These are phyloP conservation scores for Chymomyza procnemis DNA, from an alignment of 2,888 invertebrate species.

Conservation along the genomic window DNA sequence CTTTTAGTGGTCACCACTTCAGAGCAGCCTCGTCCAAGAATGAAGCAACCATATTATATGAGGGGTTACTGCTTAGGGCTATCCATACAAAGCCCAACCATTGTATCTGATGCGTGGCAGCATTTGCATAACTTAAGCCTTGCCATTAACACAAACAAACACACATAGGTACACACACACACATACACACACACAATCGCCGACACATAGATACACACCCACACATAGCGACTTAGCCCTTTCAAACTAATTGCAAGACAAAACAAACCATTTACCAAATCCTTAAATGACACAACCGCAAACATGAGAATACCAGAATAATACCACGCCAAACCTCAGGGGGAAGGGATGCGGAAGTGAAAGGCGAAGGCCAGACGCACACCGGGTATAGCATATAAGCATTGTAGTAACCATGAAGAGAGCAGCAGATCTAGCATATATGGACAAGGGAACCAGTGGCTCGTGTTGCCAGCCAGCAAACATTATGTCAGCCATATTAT, in stretches of 20 bases:
- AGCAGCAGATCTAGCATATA: no score
- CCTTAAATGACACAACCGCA: slow-evolving; percentile 69
- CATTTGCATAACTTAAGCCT: neutral
- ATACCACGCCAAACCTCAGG: slow-evolving; percentile 4
- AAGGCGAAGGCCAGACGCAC: neutral
- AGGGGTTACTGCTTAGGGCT: neutral
- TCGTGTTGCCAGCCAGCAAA: slow-evolving; percentile 19
- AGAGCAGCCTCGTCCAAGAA: neutral
- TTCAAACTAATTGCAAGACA: slow-evolving; percentile 71
- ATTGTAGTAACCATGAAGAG: neutral
- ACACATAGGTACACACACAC: neutral
- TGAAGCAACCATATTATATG: neutral
- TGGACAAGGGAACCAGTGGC: neutral
- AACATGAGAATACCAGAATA: slow-evolving; percentile 63
- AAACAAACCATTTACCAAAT: slow-evolving; percentile 72
- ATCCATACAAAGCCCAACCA: neutral
- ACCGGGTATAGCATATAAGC: neutral
- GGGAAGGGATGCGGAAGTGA: neutral
- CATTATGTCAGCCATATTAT: slow-evolving; percentile 59
- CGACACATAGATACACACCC: neutral
- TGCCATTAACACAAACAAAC: neutral
- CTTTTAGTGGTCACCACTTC: neutral
- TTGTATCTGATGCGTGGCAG: neutral
- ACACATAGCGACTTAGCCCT: slow-evolving; percentile 35
- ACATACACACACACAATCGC: neutral